Evolutionary conservation across 2,888 invertebrate species (phyloP).

Genomic region (Thalpophila matura): DNA sequence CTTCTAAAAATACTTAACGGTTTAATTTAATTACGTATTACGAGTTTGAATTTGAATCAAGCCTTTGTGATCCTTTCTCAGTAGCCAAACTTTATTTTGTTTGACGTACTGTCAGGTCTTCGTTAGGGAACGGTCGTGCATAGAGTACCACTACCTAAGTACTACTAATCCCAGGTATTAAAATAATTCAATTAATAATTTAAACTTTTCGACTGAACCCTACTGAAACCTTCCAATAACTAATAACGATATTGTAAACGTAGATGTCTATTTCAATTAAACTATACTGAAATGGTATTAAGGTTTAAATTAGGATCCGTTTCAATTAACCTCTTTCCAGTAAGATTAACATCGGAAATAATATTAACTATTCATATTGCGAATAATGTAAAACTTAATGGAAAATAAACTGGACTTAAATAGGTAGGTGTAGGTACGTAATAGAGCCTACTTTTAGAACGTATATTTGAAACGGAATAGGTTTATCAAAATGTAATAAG

Average conservation of each 20-base stretch:
- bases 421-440: too few relatives aligned
- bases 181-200: constrained; percentile 22
- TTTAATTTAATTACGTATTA: constrained; percentile 52
- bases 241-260: constrained; percentile 14
- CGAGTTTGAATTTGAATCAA: constrained; percentile 48
- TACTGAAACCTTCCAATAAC: constrained; percentile 3
- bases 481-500: too few relatives aligned
- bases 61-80: constrained; percentile 50
- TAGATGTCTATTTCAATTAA: constrained; percentile 19
- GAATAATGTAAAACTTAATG: too few relatives aligned
- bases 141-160: constrained; percentile 2
- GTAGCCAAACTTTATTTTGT: constrained; percentile 47
- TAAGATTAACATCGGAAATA: constrained; percentile 4
- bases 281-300: constrained; percentile 29
- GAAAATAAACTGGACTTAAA: too few relatives aligned
- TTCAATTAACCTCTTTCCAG: constrained; percentile 5
- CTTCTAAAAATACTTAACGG: constrained; percentile 24
- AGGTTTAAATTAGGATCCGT: constrained; percentile 12
- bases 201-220: constrained; percentile 28
- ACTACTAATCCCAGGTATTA: constrained; percentile 16
- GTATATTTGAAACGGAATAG: too few relatives aligned
- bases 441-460: too few relatives aligned
- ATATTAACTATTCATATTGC: too few relatives aligned
- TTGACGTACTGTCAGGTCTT: constrained; percentile 34
- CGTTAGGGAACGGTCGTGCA: constrained; percentile 35